Conservation (phyloP, 1,140 invertebrate genomes). For the Hermetia illucens region DNA sequence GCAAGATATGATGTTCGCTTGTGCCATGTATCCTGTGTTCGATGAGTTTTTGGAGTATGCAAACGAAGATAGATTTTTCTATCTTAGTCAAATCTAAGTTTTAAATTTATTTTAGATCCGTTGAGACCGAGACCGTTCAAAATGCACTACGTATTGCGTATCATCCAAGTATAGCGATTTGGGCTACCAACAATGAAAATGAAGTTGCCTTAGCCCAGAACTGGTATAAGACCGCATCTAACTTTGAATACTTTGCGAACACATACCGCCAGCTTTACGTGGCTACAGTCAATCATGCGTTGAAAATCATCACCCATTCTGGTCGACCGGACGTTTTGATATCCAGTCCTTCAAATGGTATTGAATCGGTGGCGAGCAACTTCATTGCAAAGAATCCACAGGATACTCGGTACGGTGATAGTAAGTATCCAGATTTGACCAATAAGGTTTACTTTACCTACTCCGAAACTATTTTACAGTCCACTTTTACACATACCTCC, state of each 20-base stretch:
- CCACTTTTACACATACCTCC: slow-evolving; percentile 83
- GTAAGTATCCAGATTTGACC: slow-evolving; percentile 38
- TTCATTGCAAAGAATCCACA: slow-evolving; percentile 60
- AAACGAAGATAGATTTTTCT: neutral
- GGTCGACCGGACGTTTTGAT: slow-evolving; percentile 18
- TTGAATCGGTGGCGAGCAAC: slow-evolving; percentile 61
- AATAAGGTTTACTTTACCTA: too few relatives aligned
- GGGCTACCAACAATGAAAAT: slow-evolving; percentile 97
- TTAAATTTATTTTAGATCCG: slow-evolving; percentile 34
- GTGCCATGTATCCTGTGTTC: slow-evolving; percentile 81
- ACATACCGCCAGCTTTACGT: slow-evolving; percentile 86
- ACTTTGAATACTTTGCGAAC: slow-evolving; percentile 45
- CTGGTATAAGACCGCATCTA: slow-evolving; percentile 59
- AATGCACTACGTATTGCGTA: slow-evolving; percentile 74
- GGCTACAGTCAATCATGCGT: slow-evolving; percentile 53
- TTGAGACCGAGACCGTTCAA: slow-evolving; percentile 64
- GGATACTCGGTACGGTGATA: slow-evolving; percentile 72
- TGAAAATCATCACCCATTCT: slow-evolving; percentile 41
- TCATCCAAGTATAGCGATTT: slow-evolving; percentile 78
- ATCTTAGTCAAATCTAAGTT: too few relatives aligned
- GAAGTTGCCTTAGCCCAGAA: slow-evolving; percentile 74
- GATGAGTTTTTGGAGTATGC: slow-evolving; percentile 49
- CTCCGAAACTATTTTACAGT: too few relatives aligned
- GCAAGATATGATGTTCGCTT: slow-evolving; percentile 98
- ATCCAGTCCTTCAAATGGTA: slow-evolving; percentile 90